Base-by-base conservation (phyloP, 2,113 vertebrate species). In the Falcunculus frontatus region DNA sequence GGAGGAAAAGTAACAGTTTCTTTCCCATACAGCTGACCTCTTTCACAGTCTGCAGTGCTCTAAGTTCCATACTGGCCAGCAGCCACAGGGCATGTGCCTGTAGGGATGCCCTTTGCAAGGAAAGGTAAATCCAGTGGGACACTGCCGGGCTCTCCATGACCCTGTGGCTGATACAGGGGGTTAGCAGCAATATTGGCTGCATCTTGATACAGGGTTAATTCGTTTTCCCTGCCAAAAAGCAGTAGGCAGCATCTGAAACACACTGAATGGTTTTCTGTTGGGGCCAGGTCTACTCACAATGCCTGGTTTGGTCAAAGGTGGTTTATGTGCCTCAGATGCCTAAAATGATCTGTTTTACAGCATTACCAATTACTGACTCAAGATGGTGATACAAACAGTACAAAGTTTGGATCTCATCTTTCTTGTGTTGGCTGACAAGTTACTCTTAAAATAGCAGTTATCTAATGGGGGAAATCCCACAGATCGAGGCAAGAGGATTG, bases 311-410 rank as follows among this genome's bases (percentile, higher is more conserved):
- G 74, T 46, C 3, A 8, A 77, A 95, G 79, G 79, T 63, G 97
- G 84, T 67, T 65, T 39, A 15, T 23, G 63, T 92, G 92, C 90
- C 94, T 96, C 91, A 41, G 56, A 96, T 89, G 59, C 41, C 87
- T 95, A 95, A 97, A 97, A 85, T 89, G 80, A 93, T 91, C 76
- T 89, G 56, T 87, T 97, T 86, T 95, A 95, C 72, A 85, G 95
- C 94, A 94, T 97, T 98, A 97, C 91, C 82, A 7, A 85, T 92
- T 82, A 79, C 97, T 97, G 96, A 98, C 95, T 98, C 96, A 98
- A 97, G 97, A 96, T 96, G 96, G 96, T 97, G 97, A 97, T 72
- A 96, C 93, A 97, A 96, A 96, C 91, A 96, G 96, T 89, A 52
- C 83, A 94, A 95, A 96, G 67, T 96, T 96, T 97, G 96, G 91